Percentiles rank a stretch among this genome's conserved stretches.
phyloP scores from a whole-genome alignment of 2,113 vertebrate species.

The Pseudopipra pipra region DNA sequence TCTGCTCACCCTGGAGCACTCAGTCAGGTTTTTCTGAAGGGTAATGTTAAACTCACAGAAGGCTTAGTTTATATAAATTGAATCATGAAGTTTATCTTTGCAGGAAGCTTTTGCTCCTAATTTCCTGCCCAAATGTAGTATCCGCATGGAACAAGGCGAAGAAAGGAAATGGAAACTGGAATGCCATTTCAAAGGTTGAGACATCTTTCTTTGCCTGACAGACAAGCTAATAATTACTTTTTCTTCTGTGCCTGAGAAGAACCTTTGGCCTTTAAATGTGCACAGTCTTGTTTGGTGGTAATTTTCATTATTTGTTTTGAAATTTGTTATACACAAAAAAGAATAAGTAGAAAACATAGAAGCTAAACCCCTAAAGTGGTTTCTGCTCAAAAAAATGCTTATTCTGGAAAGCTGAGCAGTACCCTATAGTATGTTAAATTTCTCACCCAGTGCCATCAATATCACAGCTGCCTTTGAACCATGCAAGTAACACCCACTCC shows the following conservation, averaged over 20 bases:
- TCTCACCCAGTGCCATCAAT: neutral
- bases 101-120: neutral
- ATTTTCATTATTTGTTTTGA: neutral
- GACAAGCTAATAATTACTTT: neutral
- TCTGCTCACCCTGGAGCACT: neutral
- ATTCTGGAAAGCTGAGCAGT: neutral
- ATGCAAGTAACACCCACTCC: neutral
- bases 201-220: neutral
- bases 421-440: neutral
- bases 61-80: neutral
- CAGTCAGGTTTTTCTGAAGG: neutral
- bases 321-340: neutral
- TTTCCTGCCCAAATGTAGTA: neutral
- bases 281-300: neutral
- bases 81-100: neutral
- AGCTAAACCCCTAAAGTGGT: neutral
- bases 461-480: neutral
- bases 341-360: neutral
- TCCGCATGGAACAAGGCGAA: fast-evolving
- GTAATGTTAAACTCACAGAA: neutral
- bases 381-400: neutral
- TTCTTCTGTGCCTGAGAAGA: neutral
- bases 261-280: neutral
- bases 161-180: neutral
- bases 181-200: neutral